These are phyloP conservation scores for Saguinus imperator DNA, from an alignment of 2,113 vertebrate genomes.

Conservation along the genomic window DNA sequence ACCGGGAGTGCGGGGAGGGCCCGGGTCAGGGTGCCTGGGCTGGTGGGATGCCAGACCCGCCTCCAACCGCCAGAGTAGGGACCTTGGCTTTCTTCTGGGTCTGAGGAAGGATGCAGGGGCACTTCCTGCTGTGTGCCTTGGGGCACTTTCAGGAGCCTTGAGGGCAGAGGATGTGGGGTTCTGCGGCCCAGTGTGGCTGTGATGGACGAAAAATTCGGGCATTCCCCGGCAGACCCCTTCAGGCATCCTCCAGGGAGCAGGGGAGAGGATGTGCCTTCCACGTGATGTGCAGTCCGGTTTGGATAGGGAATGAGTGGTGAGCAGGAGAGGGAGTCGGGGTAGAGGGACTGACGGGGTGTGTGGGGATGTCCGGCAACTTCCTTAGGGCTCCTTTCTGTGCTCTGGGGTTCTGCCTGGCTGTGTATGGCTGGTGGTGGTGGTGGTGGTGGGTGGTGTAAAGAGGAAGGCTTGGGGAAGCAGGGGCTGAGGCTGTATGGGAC, in stretches of 20 bases:
- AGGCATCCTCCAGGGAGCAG: background rate
- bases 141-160: background rate
- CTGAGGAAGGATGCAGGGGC: conserved; percentile 10
- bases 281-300: background rate
- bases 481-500: background rate
- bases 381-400: background rate
- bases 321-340: background rate
- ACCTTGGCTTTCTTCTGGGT: background rate
- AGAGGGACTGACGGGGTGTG: background rate
- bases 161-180: background rate
- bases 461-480: background rate
- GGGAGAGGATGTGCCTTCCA: background rate
- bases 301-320: background rate
- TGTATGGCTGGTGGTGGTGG: background rate
- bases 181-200: background rate
- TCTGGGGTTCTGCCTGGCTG: background rate
- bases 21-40: background rate
- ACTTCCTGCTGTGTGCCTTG: conserved; percentile 50
- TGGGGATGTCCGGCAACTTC: background rate
- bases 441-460: background rate
- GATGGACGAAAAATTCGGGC: background rate
- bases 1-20: background rate
- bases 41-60: background rate
- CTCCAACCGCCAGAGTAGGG: background rate
- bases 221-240: background rate